These are phyloP conservation scores for Carposina sasakii DNA, from an alignment of 1,140 invertebrate species.

Conservation along the genomic window DNA sequence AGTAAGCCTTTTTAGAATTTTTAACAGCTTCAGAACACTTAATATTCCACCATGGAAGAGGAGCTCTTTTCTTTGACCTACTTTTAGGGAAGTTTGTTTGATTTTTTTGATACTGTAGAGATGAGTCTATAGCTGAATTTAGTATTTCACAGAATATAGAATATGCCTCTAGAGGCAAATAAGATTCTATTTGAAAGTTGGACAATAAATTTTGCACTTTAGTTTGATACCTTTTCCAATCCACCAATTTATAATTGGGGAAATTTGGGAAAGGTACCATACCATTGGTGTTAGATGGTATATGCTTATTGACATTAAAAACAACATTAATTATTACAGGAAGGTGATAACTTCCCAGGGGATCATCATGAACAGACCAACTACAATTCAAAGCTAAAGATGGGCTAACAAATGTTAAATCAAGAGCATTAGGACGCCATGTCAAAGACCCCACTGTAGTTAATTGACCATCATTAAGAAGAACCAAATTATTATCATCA, in stretches of 20 bases:
- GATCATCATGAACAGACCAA: constrained; percentile 14
- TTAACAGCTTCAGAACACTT: not conserved
- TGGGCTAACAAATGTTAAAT: constrained; percentile 14
- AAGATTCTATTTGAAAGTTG: not conserved
- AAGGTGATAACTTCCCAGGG: constrained; percentile 18
- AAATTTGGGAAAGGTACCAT: not conserved
- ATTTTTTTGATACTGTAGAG: not conserved
- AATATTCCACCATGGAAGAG: not conserved
- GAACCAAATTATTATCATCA: constrained; percentile 12
- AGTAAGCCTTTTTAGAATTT: not conserved
- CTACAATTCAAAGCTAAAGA: constrained; percentile 5
- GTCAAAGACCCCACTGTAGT: constrained; percentile 16
- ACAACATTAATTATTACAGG: constrained; percentile 11
- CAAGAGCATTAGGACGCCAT: constrained; percentile 17
- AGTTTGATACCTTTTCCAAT: not conserved
- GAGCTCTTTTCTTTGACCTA: not conserved
- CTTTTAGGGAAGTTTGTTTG: not conserved
- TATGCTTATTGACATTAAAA: not conserved
- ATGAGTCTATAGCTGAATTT: not conserved
- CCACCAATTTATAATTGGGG: not conserved
- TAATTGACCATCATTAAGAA: constrained; percentile 15
- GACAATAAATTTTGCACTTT: not conserved
- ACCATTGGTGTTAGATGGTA: not conserved
- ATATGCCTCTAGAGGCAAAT: not conserved
- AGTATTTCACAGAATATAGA: not conserved